Conservation (phyloP, 1,140 invertebrate species). For the Atta cephalotes region DNA sequence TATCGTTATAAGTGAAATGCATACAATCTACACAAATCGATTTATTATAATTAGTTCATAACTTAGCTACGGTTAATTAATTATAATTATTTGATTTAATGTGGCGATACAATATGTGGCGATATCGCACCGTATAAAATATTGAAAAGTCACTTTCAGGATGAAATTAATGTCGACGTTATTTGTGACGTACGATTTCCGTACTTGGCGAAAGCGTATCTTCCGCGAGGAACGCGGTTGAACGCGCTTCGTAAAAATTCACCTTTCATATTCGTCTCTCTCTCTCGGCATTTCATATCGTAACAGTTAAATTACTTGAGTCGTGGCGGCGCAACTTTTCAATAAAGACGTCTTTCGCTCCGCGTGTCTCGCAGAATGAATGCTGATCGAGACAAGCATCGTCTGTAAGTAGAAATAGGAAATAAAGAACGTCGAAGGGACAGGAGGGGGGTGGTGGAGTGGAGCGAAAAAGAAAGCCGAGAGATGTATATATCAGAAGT, state of each 20-base stretch:
- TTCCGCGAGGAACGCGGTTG: neutral
- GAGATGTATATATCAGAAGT: conserved; percentile 62
- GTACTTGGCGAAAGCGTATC: conserved; percentile 5
- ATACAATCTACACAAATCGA: conserved; percentile 12
- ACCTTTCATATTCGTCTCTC: conserved; percentile 45
- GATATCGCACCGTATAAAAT: neutral
- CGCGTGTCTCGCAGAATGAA: conserved; percentile 51
- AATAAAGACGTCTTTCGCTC: conserved; percentile 53
- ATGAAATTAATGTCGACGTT: conserved; percentile 38
- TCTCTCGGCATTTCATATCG: conserved; percentile 27
- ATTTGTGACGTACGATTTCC: neutral
- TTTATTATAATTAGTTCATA: conserved; percentile 7
- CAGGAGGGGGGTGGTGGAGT: neutral
- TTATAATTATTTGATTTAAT: conserved; percentile 26
- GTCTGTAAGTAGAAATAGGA: conserved; percentile 63
- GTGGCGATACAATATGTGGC: neutral
- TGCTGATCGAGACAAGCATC: conserved; percentile 69
- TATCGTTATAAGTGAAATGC: neutral
- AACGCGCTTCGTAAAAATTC: conserved; percentile 34
- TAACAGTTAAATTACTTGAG: conserved; percentile 50
- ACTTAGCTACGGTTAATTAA: neutral
- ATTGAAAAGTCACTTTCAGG: neutral
- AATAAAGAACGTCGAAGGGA: conserved; percentile 57
- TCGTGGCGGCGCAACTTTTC: conserved; percentile 36
- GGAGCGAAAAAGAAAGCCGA: neutral